Conservation (phyloP, 2,113 vertebrate genomes). For the Actenoides hombroni region DNA sequence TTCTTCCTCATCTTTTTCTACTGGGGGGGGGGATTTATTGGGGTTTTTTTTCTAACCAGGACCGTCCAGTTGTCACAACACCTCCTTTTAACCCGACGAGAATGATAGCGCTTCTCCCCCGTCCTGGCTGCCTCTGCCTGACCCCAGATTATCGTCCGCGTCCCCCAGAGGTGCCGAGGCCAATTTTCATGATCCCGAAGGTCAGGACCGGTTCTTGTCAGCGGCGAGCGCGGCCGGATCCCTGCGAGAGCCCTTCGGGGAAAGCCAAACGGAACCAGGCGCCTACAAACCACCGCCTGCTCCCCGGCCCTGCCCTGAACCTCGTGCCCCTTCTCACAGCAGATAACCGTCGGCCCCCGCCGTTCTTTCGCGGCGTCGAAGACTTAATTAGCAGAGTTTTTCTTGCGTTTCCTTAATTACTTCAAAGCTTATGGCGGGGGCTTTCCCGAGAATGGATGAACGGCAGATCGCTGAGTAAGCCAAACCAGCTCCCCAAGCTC, state of each 20-base stretch:
- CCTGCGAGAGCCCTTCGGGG: constrained; percentile 56
- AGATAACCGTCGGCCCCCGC: background rate
- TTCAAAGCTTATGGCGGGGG: background rate
- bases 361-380: background rate
- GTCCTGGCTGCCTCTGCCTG: constrained; percentile 36
- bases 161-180: constrained; percentile 68
- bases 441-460: background rate
- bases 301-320: constrained; percentile 46
- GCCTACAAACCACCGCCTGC: constrained; percentile 69
- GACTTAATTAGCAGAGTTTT: constrained; percentile 60
- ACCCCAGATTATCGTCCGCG: constrained; percentile 62
- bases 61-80: constrained; percentile 5
- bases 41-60: too few relatives aligned
- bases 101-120: background rate
- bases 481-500: background rate
- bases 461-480: background rate
- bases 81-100: constrained; percentile 53
- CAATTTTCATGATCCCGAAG: constrained; percentile 72
- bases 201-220: constrained; percentile 74
- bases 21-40: too few relatives aligned
- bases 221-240: constrained; percentile 45
- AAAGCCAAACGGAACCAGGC: constrained; percentile 74
- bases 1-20: background rate
- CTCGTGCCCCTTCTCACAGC: constrained; percentile 74
- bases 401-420: background rate